These are phyloP conservation scores for Mylabris sibirica DNA, from an alignment of 2,888 invertebrate genomes.

Conservation along the genomic window DNA sequence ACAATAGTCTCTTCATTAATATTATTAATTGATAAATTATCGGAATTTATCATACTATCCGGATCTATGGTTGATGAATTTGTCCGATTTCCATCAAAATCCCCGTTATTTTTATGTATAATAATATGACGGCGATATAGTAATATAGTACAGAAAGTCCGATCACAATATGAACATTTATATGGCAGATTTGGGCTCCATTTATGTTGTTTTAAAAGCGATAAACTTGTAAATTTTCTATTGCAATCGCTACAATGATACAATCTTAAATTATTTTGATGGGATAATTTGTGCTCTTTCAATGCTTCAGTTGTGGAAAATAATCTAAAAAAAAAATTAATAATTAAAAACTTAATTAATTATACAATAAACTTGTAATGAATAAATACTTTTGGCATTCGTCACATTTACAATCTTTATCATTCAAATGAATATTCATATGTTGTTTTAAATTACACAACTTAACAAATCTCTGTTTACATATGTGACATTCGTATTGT, in stretches of 20 bases:
- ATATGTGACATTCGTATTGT: conserved; percentile 61
- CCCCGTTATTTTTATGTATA: neutral
- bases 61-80: neutral
- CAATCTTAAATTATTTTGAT: conserved; percentile 43
- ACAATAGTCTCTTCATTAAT: neutral
- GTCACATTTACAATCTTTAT: conserved; percentile 56
- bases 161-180: conserved; percentile 69
- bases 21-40: conserved; percentile 1
- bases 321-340: conserved; percentile 42
- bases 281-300: conserved; percentile 54
- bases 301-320: conserved; percentile 49
- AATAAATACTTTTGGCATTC: conserved; percentile 55
- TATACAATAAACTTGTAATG: neutral
- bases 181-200: conserved; percentile 61
- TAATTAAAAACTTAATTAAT: neutral
- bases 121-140: conserved; percentile 61
- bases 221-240: conserved; percentile 56
- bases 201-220: conserved; percentile 57
- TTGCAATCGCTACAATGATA: conserved; percentile 54
- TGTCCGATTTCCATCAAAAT: neutral
- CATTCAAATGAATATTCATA: conserved; percentile 53
- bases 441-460: conserved; percentile 66
- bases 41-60: conserved; percentile 6
- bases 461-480: conserved; percentile 64
- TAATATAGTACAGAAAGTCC: conserved; percentile 67